Evolutionary conservation across 2,797 vertebrate species (phyloP).

Genomic region (Myripristis murdjan): DNA sequence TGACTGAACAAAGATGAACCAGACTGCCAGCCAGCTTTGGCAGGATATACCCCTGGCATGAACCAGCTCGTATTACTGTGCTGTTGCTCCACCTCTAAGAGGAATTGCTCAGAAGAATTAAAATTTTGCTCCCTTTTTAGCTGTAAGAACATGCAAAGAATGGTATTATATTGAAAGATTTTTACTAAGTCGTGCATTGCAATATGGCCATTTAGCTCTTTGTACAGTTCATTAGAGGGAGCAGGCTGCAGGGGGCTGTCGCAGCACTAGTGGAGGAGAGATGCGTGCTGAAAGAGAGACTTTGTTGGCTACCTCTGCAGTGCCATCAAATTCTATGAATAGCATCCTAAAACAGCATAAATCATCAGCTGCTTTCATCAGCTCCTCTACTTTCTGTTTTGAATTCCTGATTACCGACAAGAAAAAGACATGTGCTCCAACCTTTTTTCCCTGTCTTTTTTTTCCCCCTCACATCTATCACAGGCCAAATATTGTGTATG

Average conservation of each 20-base stretch:
- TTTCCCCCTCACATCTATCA: conserved; percentile 34
- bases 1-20: no score
- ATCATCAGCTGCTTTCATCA: not conserved
- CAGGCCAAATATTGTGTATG: conserved; percentile 95
- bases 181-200: no score
- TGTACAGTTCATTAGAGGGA: not conserved
- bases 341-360: not conserved
- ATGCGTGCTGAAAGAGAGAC: not conserved
- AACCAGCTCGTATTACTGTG: no score
- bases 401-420: conserved; percentile 5
- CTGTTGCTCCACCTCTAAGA: no score
- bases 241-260: not conserved
- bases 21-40: no score
- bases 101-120: no score
- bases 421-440: conserved; percentile 1
- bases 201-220: not conserved
- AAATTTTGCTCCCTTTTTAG: no score
- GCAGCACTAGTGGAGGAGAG: not conserved
- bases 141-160: not conserved
- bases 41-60: no score
- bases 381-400: not conserved
- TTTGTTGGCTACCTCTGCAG: not conserved
- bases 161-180: not conserved
- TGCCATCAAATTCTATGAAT: not conserved
- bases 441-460: conserved; percentile 8